Evolutionary conservation across 2,113 vertebrate species (phyloP).

Genomic region (Cyprinodon brontotheroides): DNA sequence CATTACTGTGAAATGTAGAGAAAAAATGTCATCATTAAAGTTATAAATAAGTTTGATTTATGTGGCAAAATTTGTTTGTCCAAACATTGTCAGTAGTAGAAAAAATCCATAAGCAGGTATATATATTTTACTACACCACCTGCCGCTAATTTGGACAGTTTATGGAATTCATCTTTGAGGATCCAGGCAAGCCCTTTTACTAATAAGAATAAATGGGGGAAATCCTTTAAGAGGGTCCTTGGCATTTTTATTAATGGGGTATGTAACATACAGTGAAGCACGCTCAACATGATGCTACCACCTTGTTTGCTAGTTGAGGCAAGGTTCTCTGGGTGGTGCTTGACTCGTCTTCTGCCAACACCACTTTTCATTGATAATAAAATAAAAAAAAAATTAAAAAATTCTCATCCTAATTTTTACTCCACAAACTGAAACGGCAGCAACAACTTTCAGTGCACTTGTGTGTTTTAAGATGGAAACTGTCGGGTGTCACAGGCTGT

Average conservation of each 20-base stretch:
- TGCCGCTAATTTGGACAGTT: neutral
- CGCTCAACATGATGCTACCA: neutral
- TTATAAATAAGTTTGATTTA: neutral
- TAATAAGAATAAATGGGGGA: neutral
- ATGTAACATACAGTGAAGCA: neutral
- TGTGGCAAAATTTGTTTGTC: neutral
- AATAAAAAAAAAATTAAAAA: too few relatives aligned
- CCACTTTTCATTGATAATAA: too few relatives aligned
- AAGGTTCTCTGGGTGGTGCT: neutral
- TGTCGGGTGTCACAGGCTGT: constrained; percentile 59
- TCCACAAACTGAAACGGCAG: neutral
- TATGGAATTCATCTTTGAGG: too few relatives aligned
- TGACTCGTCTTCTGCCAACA: neutral
- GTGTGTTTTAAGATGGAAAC: constrained; percentile 21
- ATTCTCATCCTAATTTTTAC: neutral
- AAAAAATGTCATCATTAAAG: neutral
- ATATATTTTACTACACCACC: neutral
- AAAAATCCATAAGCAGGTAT: neutral
- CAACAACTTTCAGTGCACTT: neutral
- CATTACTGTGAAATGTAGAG: too few relatives aligned
- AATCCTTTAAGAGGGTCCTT: neutral
- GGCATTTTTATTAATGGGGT: neutral
- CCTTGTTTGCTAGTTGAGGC: neutral
- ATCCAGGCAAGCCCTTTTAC: neutral
- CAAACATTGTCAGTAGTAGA: neutral